A percentile compares a stretch with the other conserved stretches of the same genome.
Evolutionary conservation across 2,113 vertebrate genomes (phyloP).

Genomic region (Sigmodon hispidus): DNA sequence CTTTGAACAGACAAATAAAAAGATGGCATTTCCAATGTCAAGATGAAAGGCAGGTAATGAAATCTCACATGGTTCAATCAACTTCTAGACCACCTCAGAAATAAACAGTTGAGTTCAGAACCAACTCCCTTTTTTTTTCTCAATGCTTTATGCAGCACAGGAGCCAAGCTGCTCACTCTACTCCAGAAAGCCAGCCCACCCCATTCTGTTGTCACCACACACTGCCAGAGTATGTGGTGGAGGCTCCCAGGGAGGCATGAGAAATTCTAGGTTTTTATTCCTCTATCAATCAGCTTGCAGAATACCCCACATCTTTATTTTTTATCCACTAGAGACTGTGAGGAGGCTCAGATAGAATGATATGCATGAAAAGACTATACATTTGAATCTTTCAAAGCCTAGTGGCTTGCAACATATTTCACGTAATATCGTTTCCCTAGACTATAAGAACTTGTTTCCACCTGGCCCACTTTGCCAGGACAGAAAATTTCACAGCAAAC

Average conservation of each 20-base stretch:
- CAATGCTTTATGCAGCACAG: background rate
- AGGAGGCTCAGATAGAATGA: background rate
- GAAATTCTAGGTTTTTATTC: conserved; percentile 7
- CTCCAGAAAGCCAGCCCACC: background rate
- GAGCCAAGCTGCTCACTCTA: background rate
- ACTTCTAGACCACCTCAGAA: background rate
- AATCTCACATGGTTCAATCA: background rate
- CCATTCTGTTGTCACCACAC: conserved; percentile 9
- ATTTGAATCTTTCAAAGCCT: background rate
- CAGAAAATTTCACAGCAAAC: background rate
- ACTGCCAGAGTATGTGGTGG: background rate
- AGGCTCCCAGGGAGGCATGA: background rate
- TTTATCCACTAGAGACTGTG: background rate
- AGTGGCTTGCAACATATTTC: background rate
- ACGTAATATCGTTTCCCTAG: background rate
- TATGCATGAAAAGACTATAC: background rate
- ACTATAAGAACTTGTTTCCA: background rate
- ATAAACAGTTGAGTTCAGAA: background rate
- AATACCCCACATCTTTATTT: background rate
- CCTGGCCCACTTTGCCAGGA: background rate
- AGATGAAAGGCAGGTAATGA: background rate
- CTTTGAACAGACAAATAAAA: conserved; percentile 11
- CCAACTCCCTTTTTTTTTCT: conserved; percentile 5
- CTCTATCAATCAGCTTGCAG: background rate
- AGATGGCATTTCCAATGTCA: background rate